phyloP scores from a whole-genome alignment of 1,140 invertebrate species.

The Lasaia peninsularis region DNA sequence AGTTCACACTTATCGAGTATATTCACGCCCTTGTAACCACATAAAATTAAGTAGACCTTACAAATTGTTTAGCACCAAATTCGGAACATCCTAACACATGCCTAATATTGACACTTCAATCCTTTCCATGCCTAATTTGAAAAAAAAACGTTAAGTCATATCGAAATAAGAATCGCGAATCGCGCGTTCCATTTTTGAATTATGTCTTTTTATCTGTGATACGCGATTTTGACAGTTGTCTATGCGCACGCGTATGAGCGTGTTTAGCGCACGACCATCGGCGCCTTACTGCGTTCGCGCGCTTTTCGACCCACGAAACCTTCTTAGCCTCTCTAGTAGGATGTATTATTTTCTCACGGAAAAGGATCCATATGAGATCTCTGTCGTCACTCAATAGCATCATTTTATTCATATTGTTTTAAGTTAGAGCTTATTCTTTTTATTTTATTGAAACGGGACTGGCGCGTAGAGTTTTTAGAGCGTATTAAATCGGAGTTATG shows the following conservation, averaged over 20 bases:
- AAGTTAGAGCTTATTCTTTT: conserved; percentile 44
- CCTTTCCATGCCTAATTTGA: conserved; percentile 24
- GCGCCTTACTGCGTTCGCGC: conserved; percentile 71
- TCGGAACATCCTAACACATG: conserved; percentile 52
- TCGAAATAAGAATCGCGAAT: conserved; percentile 41
- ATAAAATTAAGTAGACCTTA: conserved; percentile 63
- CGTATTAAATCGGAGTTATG: conserved; percentile 44
- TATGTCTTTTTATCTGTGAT: conserved; percentile 39
- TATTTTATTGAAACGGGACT: conserved; percentile 51
- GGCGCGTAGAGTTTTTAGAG: conserved; percentile 45
- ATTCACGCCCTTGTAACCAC: conserved; percentile 69
- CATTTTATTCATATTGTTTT: conserved; percentile 54
- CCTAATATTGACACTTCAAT: conserved; percentile 40
- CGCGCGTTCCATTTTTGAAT: conserved; percentile 54
- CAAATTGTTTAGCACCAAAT: conserved; percentile 64
- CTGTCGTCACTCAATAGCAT: conserved; percentile 26
- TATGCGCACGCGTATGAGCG: conserved; percentile 59
- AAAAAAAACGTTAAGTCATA: conserved; percentile 41
- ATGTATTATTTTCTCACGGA: conserved; percentile 37
- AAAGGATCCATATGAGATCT: conserved; percentile 28
- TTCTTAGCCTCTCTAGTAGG: conserved; percentile 57
- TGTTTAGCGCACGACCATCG: conserved; percentile 65
- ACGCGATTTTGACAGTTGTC: conserved; percentile 47
- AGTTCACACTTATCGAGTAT: conserved; percentile 68
- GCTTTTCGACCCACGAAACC: conserved; percentile 68